These are phyloP conservation scores for Pachyseris speciosa DNA, from an alignment of 64 coral and sea anemone species.

Conservation along the genomic window DNA sequence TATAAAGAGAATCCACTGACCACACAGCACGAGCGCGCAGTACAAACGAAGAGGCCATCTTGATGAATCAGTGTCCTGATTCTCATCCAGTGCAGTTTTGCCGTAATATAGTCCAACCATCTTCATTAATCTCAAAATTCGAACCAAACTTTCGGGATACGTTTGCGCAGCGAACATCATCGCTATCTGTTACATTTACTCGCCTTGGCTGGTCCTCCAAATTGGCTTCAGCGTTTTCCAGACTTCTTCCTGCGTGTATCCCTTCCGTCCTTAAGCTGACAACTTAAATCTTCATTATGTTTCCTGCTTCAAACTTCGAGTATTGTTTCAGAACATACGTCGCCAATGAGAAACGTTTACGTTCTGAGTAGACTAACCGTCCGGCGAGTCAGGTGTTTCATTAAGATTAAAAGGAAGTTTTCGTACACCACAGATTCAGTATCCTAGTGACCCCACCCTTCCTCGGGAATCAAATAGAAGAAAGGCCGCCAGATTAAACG, in stretches of 20 bases:
- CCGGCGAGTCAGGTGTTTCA: no score
- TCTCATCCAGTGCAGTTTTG: background rate
- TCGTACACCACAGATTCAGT: no score
- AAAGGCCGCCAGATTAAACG: no score
- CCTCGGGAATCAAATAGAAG: no score
- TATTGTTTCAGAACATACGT: no score
- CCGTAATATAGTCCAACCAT: background rate
- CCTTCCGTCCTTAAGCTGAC: background rate
- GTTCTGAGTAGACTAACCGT: no score
- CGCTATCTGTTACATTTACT: background rate
- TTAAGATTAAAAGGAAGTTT: no score
- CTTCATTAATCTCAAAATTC: slow-evolving; percentile 12
- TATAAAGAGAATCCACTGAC: background rate
- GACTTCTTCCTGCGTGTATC: background rate
- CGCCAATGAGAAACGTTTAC: no score
- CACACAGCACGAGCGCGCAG: background rate
- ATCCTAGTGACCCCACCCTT: no score
- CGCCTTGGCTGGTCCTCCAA: no score
- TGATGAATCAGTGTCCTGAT: background rate
- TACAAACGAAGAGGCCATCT: background rate
- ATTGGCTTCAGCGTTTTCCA: background rate
- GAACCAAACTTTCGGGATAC: background rate
- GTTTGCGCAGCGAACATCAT: background rate
- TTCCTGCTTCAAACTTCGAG: no score
- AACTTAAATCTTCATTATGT: no score